Base-by-base conservation (phyloP, 2,797 vertebrate genomes). In the Sternotherus odoratus region DNA sequence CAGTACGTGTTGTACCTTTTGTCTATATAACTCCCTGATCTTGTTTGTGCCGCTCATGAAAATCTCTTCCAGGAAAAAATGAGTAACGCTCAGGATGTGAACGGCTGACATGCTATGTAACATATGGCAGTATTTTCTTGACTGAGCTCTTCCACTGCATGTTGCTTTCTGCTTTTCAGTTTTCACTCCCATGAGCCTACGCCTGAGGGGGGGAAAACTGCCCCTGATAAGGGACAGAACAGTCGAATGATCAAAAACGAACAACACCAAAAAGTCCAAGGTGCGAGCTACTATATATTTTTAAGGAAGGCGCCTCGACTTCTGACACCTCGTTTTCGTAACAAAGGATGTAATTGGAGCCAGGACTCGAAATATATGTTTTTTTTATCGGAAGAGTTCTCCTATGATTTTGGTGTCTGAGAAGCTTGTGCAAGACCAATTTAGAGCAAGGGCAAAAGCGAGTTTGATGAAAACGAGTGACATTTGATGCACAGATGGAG, bases 161-260 rank as follows among this genome's bases (percentile, higher is more conserved):
- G 90, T n/a, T 77, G 54, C 1, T 23, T 74, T 81, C 16, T 16
- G 92, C 89, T 93, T 91, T 91, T 82, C 69, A 16, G 1, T 79
- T 75, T 79, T 15, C 51, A 51, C 53, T 54, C 28, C 26, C 4
- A 4, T 56, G 90, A 93, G 63, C 80, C 75, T 83, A 54, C 50
- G n/a, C 12, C 23, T n/a, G 5, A 82, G 24, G n/a, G 24, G n/a
- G 86, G 28, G 50, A 85, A 81, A 50, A 85, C 0, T 5, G 75
- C 53, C 80, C 39, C 84, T 51, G 80, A 26, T 66, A 90, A 15
- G 50, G n/a, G 88, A 75, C 1, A 5, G 92, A 92, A 95, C 88
- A 95, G 82, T n/a, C 72, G 51, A 43, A 88, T 82, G 81, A 85
- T 90, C 93, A 92, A 93, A 93, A 49, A 54, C 69, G 72, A 80